A percentile compares a stretch with the other conserved stretches of the same genome.
Evolutionary conservation across 2,113 vertebrate species (phyloP).

Genomic region (Butastur rufipennis): DNA sequence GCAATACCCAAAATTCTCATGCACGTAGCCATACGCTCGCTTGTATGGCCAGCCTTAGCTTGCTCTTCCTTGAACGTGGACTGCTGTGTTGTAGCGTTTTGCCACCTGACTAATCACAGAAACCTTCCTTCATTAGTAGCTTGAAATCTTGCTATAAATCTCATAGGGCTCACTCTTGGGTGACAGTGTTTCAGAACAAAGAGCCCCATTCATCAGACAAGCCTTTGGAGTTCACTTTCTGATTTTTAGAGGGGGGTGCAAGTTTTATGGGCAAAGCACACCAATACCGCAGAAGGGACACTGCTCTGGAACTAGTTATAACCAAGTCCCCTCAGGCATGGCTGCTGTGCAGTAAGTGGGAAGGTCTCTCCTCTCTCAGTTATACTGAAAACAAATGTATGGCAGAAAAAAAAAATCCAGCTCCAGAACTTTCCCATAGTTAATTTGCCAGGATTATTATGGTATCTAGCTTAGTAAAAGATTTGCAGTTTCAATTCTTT

Average conservation of each 20-base stretch:
- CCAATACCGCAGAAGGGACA: background rate
- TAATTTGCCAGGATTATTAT: background rate
- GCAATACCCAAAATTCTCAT: background rate
- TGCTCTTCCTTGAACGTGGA: background rate
- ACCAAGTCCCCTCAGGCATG: background rate
- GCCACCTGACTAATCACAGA: background rate
- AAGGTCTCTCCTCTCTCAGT: background rate
- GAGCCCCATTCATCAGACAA: background rate
- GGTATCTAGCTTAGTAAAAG: background rate
- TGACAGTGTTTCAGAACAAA: constrained; percentile 4
- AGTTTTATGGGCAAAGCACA: background rate
- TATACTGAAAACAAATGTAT: background rate
- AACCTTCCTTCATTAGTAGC: background rate
- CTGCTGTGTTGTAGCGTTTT: background rate
- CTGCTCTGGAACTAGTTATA: background rate
- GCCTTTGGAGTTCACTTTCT: background rate
- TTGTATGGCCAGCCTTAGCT: background rate
- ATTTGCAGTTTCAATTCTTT: background rate
- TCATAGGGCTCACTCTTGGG: background rate
- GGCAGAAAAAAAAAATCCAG: background rate
- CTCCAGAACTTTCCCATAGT: background rate
- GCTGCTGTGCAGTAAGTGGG: background rate
- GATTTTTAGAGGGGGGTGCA: background rate
- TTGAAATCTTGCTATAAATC: background rate
- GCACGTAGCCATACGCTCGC: accelerated